Evolutionary conservation across 2,797 vertebrate species (phyloP).

Genomic region (Poeciliopsis paucimaculata): DNA sequence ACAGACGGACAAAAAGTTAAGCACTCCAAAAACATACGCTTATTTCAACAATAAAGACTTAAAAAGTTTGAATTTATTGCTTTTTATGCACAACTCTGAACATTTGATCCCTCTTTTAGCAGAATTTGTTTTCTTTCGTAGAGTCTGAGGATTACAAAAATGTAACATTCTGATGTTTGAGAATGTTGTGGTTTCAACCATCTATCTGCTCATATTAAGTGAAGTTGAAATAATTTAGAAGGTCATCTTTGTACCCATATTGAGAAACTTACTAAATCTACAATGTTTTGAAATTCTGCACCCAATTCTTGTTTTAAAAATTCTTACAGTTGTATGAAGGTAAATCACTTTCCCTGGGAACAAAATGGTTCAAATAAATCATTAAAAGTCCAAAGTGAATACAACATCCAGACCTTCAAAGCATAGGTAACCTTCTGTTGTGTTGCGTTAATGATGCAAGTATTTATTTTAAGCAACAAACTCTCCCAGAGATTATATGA

Average conservation of each 20-base stretch:
- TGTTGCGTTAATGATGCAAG: not conserved
- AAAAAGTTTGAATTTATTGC: not conserved
- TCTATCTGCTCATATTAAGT: not conserved
- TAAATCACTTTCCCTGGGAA: not conserved
- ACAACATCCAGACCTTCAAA: not conserved
- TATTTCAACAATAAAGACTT: not conserved
- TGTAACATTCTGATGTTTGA: not conserved
- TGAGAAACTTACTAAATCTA: not conserved
- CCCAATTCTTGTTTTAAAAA: not conserved
- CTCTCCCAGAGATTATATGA: not conserved
- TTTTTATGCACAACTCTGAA: not conserved
- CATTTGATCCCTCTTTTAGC: not conserved
- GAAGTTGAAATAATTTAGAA: not conserved
- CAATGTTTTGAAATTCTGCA: not conserved
- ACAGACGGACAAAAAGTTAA: constrained; percentile 51
- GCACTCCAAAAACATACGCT: constrained; percentile 3
- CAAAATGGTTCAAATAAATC: not conserved
- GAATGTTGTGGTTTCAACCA: not conserved
- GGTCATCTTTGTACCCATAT: not conserved
- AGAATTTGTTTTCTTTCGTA: not conserved
- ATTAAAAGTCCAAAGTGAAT: not conserved
- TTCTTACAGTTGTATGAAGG: not conserved
- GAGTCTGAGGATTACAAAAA: not conserved
- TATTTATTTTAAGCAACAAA: not conserved
- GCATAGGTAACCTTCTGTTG: not conserved